Evolutionary conservation across 1,140 invertebrate genomes (phyloP), one percentile per base, ranked within the genome.

Genomic region (Melipona quadrifasciata): DNA sequence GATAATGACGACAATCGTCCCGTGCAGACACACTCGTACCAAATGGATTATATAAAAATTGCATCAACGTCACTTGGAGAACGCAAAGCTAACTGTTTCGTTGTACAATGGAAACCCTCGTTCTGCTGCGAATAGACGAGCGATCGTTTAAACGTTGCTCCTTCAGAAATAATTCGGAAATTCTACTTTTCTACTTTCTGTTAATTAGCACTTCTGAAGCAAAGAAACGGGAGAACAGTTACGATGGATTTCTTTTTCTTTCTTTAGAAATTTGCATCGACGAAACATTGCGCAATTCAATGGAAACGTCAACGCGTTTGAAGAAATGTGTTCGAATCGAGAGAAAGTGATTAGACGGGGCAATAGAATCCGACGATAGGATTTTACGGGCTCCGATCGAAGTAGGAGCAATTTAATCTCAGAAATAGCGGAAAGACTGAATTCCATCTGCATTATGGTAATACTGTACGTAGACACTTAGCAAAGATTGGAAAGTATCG

Each of bases 401-500:
- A 14, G 39, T 57, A 34, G 47, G 19, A 53, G 57, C 70, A 81
- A 47, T 81, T 74, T 61, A 81, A 74, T 81, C 70, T n/a, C n/a
- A 24, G 57, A 53, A 73, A 81, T 47, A 81, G 27, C 58, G 17
- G 51, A 81, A 81, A 81, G 47, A 64, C 39, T 81, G 57, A 47
- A 65, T 74, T 81, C 27, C 80, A 64, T 61, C 27, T 51, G 51
- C 61, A 51, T 47, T 65, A 65, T 73, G 47, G 53, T 47, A 34
- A 58, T 47, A 21, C 68, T 24, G 51, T 71, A 58, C n/a, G 58
- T 81, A 47, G 70, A 74, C 57, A 74, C 70, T 81, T 47, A 53
- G 27, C 34, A 74, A 81, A 81, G 80, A 81, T 81, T 81, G 57
- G 80, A 53, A 81, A 81, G 55, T 81, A 73, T 81, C 79, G n/a